Conservation (phyloP, 2,888 invertebrate genomes). For the Parnassius orleans region DNA sequence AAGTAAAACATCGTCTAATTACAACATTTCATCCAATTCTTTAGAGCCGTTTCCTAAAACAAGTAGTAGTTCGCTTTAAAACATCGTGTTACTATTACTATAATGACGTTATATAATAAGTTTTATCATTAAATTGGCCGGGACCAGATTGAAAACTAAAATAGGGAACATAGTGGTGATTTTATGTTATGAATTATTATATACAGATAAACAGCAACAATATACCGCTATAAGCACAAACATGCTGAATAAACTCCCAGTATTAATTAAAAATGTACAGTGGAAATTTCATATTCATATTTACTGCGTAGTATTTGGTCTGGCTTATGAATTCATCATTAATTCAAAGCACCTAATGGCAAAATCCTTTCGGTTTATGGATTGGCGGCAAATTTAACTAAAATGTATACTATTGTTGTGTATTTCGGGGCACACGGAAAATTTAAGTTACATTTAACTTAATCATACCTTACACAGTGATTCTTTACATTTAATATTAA, state of each 20-base stretch:
- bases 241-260: constrained; percentile 17
- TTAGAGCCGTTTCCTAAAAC: too few relatives aligned
- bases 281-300: constrained; percentile 29
- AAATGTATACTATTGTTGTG: constrained; percentile 29
- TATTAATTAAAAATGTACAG: constrained; percentile 26
- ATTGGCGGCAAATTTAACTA: constrained; percentile 34
- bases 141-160: background rate
- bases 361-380: constrained; percentile 38
- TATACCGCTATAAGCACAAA: constrained; percentile 14
- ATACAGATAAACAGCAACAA: constrained; percentile 12
- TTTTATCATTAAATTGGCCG: too few relatives aligned
- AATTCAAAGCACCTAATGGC: constrained; percentile 43
- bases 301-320: constrained; percentile 28
- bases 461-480: background rate
- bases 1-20: too few relatives aligned
- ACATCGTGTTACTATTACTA: too few relatives aligned
- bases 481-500: too few relatives aligned
- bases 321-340: constrained; percentile 38
- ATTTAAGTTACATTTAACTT: background rate
- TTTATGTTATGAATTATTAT: background rate
- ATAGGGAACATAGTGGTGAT: background rate
- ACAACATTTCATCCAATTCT: too few relatives aligned
- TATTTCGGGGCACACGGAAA: background rate
- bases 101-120: too few relatives aligned
- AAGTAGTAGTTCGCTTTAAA: too few relatives aligned